Conservation (phyloP, 2,888 invertebrate species). For the Priocnemis perturbator region DNA sequence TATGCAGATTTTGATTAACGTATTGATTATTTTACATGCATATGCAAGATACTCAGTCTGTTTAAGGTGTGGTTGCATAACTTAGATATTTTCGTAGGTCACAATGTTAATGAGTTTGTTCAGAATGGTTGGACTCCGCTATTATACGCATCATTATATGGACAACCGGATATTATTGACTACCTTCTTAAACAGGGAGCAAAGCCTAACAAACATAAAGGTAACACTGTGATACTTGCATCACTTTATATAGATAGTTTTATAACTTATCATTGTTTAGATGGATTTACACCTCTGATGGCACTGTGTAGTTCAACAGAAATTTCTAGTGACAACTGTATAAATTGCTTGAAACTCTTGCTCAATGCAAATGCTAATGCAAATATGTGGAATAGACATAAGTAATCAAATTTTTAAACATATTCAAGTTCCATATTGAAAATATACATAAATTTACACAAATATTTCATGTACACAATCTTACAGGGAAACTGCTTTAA, state of each 20-base stretch:
- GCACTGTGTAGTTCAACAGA: conserved; percentile 78
- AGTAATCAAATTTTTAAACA: conserved; percentile 48
- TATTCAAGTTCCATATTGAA: conserved; percentile 2
- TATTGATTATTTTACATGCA: conserved; percentile 10
- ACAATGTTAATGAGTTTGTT: conserved; percentile 74
- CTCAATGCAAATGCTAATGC: conserved; percentile 77
- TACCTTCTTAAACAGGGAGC: conserved; percentile 78
- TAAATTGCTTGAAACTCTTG: conserved; percentile 76
- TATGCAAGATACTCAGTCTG: not conserved
- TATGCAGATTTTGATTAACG: not conserved
- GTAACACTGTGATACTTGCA: conserved; percentile 36
- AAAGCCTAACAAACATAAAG: conserved; percentile 76
- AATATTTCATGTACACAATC: conserved; percentile 13
- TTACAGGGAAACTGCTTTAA: conserved; percentile 80
- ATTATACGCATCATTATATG: conserved; percentile 79
- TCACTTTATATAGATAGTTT: not conserved
- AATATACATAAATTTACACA: conserved; percentile 14
- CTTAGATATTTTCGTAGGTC: conserved; percentile 21
- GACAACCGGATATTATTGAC: conserved; percentile 77
- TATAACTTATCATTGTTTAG: conserved; percentile 69
- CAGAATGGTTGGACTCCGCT: conserved; percentile 80
- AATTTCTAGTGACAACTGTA: conserved; percentile 72
- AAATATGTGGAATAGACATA: conserved; percentile 77
- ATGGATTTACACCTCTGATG: conserved; percentile 81
- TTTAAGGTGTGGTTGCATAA: not conserved